Conservation (phyloP, 2,888 invertebrate genomes). For the Chrysotoxum bicinctum region DNA sequence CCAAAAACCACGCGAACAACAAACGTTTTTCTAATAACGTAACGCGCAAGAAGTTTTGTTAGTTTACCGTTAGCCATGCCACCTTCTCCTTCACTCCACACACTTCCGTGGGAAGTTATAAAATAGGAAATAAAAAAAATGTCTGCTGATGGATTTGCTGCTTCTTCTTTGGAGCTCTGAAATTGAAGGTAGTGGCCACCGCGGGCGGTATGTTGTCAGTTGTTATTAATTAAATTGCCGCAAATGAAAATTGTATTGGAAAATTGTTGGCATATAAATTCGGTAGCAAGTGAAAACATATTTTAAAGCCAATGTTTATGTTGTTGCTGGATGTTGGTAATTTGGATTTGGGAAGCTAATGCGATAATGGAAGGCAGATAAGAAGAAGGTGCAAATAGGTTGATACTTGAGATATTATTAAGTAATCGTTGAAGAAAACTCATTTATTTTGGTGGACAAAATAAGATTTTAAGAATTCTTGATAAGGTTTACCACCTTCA, state of each 20-base stretch:
- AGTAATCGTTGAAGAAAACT: background rate
- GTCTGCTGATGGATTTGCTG: conserved; percentile 18
- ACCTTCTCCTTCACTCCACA: conserved; percentile 9
- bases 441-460: too few species aligned
- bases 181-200: background rate
- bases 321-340: conserved; percentile 30
- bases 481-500: too few species aligned
- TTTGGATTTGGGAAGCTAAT: conserved; percentile 45
- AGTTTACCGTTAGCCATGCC: conserved; percentile 52
- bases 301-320: conserved; percentile 36
- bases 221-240: conserved; percentile 46
- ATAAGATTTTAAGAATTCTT: too few species aligned
- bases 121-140: conserved; percentile 17
- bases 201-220: background rate
- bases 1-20: conserved; percentile 63
- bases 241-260: conserved; percentile 51
- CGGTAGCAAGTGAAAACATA: conserved; percentile 24
- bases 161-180: background rate
- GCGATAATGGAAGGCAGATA: background rate
- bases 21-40: conserved; percentile 54
- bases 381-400: background rate
- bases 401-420: background rate
- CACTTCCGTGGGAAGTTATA: conserved; percentile 65
- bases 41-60: conserved; percentile 68
- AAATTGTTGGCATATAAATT: conserved; percentile 17